Evolutionary conservation across 1,140 invertebrate genomes (phyloP).

Genomic region (Lordiphosa clarofinis): DNA sequence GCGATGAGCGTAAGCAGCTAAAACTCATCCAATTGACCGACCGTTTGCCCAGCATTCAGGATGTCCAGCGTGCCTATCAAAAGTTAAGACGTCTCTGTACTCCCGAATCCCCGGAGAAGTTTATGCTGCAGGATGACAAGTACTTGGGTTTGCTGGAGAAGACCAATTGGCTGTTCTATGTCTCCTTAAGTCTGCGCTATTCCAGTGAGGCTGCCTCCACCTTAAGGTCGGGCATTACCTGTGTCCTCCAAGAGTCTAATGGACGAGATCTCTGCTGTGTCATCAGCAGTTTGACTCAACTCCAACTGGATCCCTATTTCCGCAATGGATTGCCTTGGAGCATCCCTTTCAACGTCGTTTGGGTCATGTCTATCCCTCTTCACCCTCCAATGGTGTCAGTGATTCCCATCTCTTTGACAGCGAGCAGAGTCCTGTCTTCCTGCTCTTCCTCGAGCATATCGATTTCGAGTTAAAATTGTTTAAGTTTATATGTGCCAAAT

Average conservation of each 20-base stretch:
- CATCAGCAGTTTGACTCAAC: conserved; percentile 91
- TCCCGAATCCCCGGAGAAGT: conserved; percentile 85
- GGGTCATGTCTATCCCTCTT: conserved; percentile 81
- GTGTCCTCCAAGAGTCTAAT: conserved; percentile 92
- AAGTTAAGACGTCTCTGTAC: conserved; percentile 80
- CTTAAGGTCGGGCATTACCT: conserved; percentile 84
- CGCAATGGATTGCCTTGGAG: conserved; percentile 94
- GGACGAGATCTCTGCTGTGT: conserved; percentile 94
- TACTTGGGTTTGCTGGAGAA: conserved; percentile 90
- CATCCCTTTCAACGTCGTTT: conserved; percentile 90
- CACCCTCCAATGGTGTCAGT: conserved; percentile 20
- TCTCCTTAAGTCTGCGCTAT: conserved; percentile 88
- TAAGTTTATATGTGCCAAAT: too few relatives aligned
- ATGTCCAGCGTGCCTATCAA: conserved; percentile 82
- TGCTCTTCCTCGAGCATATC: conserved; percentile 95
- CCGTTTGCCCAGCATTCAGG: conserved; percentile 84
- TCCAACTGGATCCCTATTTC: conserved; percentile 91
- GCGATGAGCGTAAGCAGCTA: conserved; percentile 83
- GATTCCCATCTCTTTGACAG: conserved; percentile 69
- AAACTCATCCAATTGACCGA: conserved; percentile 86
- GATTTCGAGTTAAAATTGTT: too few relatives aligned
- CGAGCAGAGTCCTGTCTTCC: conserved; percentile 89
- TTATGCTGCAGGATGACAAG: conserved; percentile 89
- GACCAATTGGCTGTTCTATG: conserved; percentile 90
- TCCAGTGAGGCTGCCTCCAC: conserved; percentile 86